A percentile compares a stretch with the other conserved stretches of the same genome.
Evolutionary conservation across 2,113 vertebrate genomes (phyloP).

Genomic region (Cyanistes caeruleus): DNA sequence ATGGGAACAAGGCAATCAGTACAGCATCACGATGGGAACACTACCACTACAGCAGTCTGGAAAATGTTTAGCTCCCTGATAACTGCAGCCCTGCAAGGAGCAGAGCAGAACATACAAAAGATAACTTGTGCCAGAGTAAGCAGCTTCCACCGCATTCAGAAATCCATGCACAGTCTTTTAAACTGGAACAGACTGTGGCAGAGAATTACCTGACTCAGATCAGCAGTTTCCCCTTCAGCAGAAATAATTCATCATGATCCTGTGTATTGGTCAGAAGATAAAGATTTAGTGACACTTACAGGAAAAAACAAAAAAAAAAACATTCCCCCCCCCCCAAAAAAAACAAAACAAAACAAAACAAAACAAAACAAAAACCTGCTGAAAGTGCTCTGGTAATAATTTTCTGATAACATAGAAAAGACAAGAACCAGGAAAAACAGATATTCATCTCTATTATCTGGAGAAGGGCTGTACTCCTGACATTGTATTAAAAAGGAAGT

Average conservation of each 20-base stretch:
- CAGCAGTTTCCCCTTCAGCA: not conserved
- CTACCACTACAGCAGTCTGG: not conserved
- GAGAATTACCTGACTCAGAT: not conserved
- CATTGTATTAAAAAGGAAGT: not conserved
- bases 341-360: not conserved
- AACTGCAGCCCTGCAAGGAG: not conserved
- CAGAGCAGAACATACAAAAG: not conserved
- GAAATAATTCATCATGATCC: not conserved
- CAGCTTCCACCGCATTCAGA: not conserved
- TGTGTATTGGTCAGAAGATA: not conserved
- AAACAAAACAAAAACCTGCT: not conserved
- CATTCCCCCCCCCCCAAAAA: accelerated
- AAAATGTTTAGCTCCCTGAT: not conserved
- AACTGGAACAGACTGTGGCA: not conserved
- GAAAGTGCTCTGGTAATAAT: not conserved
- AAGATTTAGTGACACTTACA: not conserved
- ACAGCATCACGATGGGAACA: not conserved
- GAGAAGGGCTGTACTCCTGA: not conserved
- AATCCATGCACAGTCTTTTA: not conserved
- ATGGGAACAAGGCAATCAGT: not conserved
- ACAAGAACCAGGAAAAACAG: not conserved
- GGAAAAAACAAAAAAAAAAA: not conserved
- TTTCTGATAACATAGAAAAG: not conserved
- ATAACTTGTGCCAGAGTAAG: not conserved
- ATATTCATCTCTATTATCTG: not conserved